These are phyloP conservation scores for Mythimna loreyi DNA, from an alignment of 2,888 invertebrate genomes.

Conservation along the genomic window DNA sequence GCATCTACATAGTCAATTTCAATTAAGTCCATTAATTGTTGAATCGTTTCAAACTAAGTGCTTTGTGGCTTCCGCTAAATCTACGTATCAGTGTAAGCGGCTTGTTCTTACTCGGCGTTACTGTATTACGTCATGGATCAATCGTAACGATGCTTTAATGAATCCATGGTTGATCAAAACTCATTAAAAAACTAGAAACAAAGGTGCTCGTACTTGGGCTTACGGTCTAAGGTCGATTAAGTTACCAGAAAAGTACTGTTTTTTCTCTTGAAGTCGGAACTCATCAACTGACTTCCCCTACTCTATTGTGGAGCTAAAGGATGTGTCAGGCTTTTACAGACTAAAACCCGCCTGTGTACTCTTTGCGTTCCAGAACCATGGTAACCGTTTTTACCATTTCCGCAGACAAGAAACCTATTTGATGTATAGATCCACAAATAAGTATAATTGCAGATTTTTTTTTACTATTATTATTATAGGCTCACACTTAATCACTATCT, in stretches of 20 bases:
- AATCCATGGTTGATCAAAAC: background rate
- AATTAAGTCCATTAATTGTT: conserved; percentile 59
- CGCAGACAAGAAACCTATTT: no score
- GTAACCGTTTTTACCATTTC: no score
- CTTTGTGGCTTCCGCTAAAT: conserved; percentile 43
- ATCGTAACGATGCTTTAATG: background rate
- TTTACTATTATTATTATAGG: no score
- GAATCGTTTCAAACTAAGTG: conserved; percentile 56
- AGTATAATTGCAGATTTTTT: no score
- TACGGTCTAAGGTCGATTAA: background rate
- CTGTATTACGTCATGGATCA: conserved; percentile 1
- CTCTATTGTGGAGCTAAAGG: no score
- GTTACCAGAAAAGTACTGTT: background rate
- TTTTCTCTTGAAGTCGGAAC: background rate
- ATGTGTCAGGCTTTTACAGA: no score
- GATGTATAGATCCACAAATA: no score
- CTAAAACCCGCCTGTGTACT: no score
- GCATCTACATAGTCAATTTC: conserved; percentile 51
- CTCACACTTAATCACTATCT: no score
- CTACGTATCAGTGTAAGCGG: conserved; percentile 19
- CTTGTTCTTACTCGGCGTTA: conserved; percentile 11
- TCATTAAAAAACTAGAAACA: background rate
- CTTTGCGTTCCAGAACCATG: no score
- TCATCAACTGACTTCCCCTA: no score
- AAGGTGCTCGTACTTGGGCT: background rate